Evolutionary conservation across 1,140 invertebrate species (phyloP).

Genomic region (Drosophila fuyamai): DNA sequence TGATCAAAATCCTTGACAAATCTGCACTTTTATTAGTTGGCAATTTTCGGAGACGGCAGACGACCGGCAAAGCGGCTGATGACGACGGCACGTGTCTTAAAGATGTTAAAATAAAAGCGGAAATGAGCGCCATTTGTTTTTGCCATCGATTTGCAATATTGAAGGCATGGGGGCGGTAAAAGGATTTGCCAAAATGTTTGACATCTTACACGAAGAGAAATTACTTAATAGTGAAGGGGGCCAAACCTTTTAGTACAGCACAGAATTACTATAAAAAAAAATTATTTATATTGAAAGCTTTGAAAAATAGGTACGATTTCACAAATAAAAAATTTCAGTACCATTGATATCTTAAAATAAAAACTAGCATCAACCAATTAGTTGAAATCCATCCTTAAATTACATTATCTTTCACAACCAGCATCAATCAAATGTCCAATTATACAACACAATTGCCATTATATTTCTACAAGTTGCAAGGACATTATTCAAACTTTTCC

Average conservation of each 20-base stretch:
- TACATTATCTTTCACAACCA: background rate
- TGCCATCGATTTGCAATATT: constrained; percentile 12
- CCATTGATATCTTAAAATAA: no score
- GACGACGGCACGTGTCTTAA: constrained; percentile 65
- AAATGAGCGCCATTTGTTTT: constrained; percentile 68
- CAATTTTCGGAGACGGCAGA: constrained; percentile 34
- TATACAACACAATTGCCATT: constrained; percentile 25
- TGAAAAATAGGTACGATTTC: no score
- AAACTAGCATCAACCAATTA: background rate
- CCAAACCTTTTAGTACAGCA: no score
- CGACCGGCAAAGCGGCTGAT: constrained; percentile 19
- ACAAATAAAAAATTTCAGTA: no score
- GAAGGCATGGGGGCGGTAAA: constrained; percentile 8
- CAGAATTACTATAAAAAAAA: background rate
- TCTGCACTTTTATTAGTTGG: constrained; percentile 79
- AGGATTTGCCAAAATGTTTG: constrained; percentile 47
- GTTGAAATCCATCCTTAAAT: background rate
- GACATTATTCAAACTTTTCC: constrained; percentile 5
- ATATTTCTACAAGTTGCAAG: constrained; percentile 2
- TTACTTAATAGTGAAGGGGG: background rate
- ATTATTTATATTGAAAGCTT: no score
- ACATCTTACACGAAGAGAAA: constrained; percentile 48
- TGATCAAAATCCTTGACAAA: constrained; percentile 66
- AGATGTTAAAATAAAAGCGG: constrained; percentile 58
- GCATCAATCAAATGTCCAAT: constrained; percentile 35